Evolutionary conservation across 1,140 invertebrate species (phyloP).

Genomic region (Palaemon carinicauda): DNA sequence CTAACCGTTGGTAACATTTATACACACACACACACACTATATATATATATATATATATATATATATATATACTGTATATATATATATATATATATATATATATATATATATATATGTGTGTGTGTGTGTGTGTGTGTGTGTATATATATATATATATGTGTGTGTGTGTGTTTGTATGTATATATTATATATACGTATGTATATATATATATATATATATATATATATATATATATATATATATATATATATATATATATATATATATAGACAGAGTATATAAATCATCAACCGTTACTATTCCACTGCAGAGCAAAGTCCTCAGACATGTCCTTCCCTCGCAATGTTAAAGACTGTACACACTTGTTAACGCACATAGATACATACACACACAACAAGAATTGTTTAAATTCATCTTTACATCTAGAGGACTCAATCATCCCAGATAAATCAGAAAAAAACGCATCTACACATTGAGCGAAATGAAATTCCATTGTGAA

Average conservation of each 20-base stretch:
- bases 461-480: no score
- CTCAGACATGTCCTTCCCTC: no score
- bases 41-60: slow-evolving; percentile 10
- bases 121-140: background rate
- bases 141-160: background rate
- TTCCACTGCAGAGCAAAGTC: no score
- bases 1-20: no score
- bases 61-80: slow-evolving; percentile 8
- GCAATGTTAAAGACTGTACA: no score
- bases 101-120: slow-evolving; percentile 15
- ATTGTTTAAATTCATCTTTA: background rate
- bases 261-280: background rate
- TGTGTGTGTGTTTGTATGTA: background rate
- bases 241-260: slow-evolving; percentile 6
- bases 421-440: no score
- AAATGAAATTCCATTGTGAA: no score
- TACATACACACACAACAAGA: background rate
- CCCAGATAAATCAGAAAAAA: no score
- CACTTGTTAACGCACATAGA: background rate
- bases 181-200: background rate
- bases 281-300: no score
- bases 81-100: background rate
- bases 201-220: slow-evolving; percentile 17
- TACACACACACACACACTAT: background rate
- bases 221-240: slow-evolving; percentile 15